A percentile compares a stretch with the other conserved stretches of the same genome.
phyloP scores from a whole-genome alignment of 2,888 invertebrate genomes.

The Zele albiditarsus region DNA sequence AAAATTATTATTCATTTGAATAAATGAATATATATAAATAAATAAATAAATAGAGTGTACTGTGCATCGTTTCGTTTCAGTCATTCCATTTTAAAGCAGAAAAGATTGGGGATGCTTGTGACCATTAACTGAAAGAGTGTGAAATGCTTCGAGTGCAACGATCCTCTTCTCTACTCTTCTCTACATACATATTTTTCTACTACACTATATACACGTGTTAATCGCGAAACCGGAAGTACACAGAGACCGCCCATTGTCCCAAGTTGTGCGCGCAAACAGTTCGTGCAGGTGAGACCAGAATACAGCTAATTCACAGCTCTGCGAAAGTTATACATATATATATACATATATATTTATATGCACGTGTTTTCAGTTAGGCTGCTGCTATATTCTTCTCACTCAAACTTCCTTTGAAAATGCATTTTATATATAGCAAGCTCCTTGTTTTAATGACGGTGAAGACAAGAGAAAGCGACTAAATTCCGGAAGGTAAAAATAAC shows the following conservation, averaged over 20 bases:
- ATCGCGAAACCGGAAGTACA: constrained; percentile 51
- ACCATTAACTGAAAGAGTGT: constrained; percentile 4
- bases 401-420: constrained; percentile 27
- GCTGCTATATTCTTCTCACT: constrained; percentile 1
- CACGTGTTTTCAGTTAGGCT: constrained; percentile 29
- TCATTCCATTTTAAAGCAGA: background rate
- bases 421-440: background rate
- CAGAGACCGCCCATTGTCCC: constrained; percentile 51
- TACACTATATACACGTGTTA: constrained; percentile 32
- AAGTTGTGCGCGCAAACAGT: constrained; percentile 34
- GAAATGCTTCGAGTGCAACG: constrained; percentile 28
- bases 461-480: constrained; percentile 35
- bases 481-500: constrained; percentile 25
- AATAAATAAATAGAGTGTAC: background rate
- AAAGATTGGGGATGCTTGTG: background rate
- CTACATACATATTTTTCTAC: constrained; percentile 27
- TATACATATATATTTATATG: constrained; percentile 8
- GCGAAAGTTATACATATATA: constrained; percentile 39
- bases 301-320: constrained; percentile 45
- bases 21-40: background rate
- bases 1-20: background rate
- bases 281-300: constrained; percentile 39
- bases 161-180: constrained; percentile 3
- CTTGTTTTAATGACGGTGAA: background rate
- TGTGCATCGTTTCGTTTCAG: background rate